A percentile compares a stretch with the other conserved stretches of the same genome.
Evolutionary conservation across 2,888 invertebrate species (phyloP).

Genomic region (Troilus luridus): DNA sequence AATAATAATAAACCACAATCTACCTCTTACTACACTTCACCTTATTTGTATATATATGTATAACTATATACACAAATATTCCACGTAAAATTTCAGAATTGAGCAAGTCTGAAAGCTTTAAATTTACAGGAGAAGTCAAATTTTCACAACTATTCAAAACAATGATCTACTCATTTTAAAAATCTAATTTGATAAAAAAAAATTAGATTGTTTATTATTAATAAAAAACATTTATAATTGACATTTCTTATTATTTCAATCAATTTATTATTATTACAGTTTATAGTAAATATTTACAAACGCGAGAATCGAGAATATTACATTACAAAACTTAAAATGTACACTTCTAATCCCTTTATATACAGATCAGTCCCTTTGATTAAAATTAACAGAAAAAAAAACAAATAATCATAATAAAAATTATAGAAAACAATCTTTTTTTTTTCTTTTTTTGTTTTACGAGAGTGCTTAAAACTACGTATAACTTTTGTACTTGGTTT

Average conservation of each 20-base stretch:
- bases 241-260: slow-evolving; percentile 57
- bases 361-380: slow-evolving; percentile 58
- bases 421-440: slow-evolving; percentile 15
- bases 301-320: slow-evolving; percentile 33
- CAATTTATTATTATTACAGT: slow-evolving; percentile 56
- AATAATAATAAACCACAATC: background rate
- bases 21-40: background rate
- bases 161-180: slow-evolving; percentile 35
- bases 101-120: slow-evolving; percentile 16
- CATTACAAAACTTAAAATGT: slow-evolving; percentile 59
- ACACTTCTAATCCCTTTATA: slow-evolving; percentile 58
- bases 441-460: slow-evolving; percentile 29
- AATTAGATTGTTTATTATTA: slow-evolving; percentile 24
- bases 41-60: background rate
- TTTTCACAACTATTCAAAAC: slow-evolving; percentile 48
- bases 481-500: slow-evolving; percentile 55
- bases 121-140: slow-evolving; percentile 56
- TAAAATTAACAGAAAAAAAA: slow-evolving; percentile 56
- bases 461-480: slow-evolving; percentile 45
- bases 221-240: slow-evolving; percentile 59
- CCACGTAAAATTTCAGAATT: background rate
- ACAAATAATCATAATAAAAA: slow-evolving; percentile 25
- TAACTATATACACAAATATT: background rate
- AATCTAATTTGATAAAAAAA: slow-evolving; percentile 43
- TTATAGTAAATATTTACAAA: slow-evolving; percentile 56